Base-by-base conservation (phyloP, 2,888 invertebrate genomes). In the Drosophila lutescens region DNA sequence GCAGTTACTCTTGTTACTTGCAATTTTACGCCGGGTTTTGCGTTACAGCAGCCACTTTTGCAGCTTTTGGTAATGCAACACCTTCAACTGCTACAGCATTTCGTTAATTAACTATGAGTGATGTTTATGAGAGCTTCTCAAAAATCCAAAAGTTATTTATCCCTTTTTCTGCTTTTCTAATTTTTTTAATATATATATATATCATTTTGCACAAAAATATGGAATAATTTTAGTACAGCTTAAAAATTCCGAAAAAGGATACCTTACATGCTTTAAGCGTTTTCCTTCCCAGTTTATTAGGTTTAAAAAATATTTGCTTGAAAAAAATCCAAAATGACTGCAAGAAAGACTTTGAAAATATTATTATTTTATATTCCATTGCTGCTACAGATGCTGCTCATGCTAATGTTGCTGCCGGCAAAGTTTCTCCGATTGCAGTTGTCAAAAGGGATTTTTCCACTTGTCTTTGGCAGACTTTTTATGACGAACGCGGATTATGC, bases 401-500 rank as follows among this genome's bases (percentile, higher is more conserved):
- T 30, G 47, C 17, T 47, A 34, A 36, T n/a, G 36, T 32, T 32
- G 55, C 55, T 44, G 50, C 17, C 30, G 38, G n/a, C 51, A 17
- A 58, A 30, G 73, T 80, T 74, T 69, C 75, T 72, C 75, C 17
- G 36, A 34, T 32, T 54, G 53, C 61, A 56, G 76, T 67, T 72
- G 59, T 59, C 59, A 59, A 49, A 63, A 50, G 32, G 67, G 67
- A 56, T 65, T 65, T 62, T 69, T 51, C 51, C 68, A 67, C 59
- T 69, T 67, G 68, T 69, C 68, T 59, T 53, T 38, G 41, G 30
- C 30, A 50, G 58, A 40, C 20, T 51, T 49, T 50, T 51, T 49
- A 34, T 40, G 58, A 30, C 53, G 65, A 56, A 54, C 55, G 54
- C 47, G 67, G 67, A 65, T 67, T 67, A 67, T 65, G 56, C 49